Evolutionary conservation across 2,888 invertebrate species (phyloP).

Genomic region (Brassicogethes aeneus): DNA sequence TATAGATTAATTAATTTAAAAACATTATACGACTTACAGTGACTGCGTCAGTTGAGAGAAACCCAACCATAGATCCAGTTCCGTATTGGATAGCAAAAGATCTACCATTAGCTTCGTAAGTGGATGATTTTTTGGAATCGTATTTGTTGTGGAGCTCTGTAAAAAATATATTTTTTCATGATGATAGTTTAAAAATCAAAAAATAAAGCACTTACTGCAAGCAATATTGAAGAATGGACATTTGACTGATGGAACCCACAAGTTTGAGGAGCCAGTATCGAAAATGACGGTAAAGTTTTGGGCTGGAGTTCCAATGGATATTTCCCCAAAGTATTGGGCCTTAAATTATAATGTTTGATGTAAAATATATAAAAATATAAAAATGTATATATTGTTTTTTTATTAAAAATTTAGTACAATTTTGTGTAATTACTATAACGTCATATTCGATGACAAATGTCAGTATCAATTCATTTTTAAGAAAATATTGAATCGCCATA

Average conservation of each 20-base stretch:
- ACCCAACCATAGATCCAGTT: conserved; percentile 92
- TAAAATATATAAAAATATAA: no score
- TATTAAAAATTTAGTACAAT: no score
- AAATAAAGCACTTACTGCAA: conserved; percentile 62
- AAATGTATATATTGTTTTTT: no score
- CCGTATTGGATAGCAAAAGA: conserved; percentile 91
- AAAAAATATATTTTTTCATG: no score
- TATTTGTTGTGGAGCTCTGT: conserved; percentile 93
- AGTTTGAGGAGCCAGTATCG: conserved; percentile 92
- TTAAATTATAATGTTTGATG: conserved; percentile 34
- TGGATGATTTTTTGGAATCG: conserved; percentile 72
- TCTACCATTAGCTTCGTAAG: conserved; percentile 84
- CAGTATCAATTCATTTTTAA: no score
- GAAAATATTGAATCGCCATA: no score
- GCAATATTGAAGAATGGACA: conserved; percentile 85
- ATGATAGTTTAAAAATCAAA: no score
- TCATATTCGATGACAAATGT: no score
- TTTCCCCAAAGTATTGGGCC: conserved; percentile 91
- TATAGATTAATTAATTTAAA: neutral
- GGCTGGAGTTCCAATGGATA: conserved; percentile 77
- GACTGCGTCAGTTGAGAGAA: conserved; percentile 84
- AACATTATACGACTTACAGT: no score
- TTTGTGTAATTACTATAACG: no score
- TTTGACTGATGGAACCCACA: conserved; percentile 94
- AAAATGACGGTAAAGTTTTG: conserved; percentile 87